Conservation (phyloP, 2,888 invertebrate species). For the Amphipoea lucens region DNA sequence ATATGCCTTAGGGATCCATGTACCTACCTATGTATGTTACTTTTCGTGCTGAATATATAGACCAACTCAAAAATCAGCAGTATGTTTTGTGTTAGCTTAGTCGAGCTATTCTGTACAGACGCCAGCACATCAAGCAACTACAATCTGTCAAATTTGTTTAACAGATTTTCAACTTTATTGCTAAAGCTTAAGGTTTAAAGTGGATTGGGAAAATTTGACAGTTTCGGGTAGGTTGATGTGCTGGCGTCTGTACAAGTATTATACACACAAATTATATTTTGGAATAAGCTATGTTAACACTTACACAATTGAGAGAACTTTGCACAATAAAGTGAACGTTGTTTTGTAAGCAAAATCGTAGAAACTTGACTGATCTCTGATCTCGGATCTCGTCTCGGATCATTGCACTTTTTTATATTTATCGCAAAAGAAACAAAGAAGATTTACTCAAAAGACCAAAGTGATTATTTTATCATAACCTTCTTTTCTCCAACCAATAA, state of each 20-base stretch:
- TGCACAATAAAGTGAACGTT: neutral
- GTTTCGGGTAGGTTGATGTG: too few species aligned
- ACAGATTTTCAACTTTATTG: too few species aligned
- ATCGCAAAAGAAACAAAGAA: neutral
- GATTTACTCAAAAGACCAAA: neutral
- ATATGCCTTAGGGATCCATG: too few species aligned
- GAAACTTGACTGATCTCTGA: neutral
- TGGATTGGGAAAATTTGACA: too few species aligned
- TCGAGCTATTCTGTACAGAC: neutral
- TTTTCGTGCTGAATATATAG: neutral
- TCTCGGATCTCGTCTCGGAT: neutral
- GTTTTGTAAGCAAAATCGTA: neutral
- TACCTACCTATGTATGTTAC: neutral
- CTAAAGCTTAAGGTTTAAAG: too few species aligned
- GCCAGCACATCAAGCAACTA: too few species aligned
- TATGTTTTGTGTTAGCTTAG: neutral
- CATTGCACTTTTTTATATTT: neutral
- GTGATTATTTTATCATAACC: neutral
- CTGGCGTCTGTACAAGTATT: neutral
- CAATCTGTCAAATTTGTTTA: too few species aligned
- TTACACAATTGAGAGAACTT: neutral
- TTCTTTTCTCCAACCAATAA: constrained; percentile 8
- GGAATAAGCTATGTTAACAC: neutral
- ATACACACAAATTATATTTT: neutral
- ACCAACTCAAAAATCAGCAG: neutral